Evolutionary conservation across 1,140 invertebrate species (phyloP), one percentile per base, ranked within the genome.

Genomic region (Brachionus asplanchnoidis): DNA sequence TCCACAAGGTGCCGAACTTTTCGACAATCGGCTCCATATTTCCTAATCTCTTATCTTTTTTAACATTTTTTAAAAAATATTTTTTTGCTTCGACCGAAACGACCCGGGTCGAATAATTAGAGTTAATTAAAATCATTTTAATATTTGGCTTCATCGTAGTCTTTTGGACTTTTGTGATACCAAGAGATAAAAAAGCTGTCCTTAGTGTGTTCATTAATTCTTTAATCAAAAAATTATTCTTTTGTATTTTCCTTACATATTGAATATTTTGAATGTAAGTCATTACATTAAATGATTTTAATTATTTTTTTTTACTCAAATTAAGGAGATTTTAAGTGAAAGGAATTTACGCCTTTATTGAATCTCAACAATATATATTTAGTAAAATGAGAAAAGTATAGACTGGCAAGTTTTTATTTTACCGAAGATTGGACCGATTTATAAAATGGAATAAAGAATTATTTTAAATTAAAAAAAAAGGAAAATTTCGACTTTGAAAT

Each of bases 51-150:
- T 50, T 26, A 77, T 46, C 26, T 26, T 77, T 77, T 50, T 77
- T 26, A 77, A 77, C 20, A 50, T 26, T 77, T 20, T 77, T 77
- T 77, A 50, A 23, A 77, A 77, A 50, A 50, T 23, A 8, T 20
- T 26, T 20, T 77, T 77, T 77, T 44, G 32, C 9, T 73, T 42
- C n/a, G 2, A 42, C 36, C 12, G 26, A 32, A 73, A 40, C 36
- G 32, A 73, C 42, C 23, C 40, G 32, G 23, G 32, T 42, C 68
- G 68, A 44, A 20, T 73, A 20, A 42, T 73, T 73, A 23, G 5
- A 42, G 12, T 73, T 44, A 42, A 73, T 73, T 73, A 73, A 73
- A 73, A 73, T 73, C 68, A 73, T 73, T 73, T 20, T 20, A 40
- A 20, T 20, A 11, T 40, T 40, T 42, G 68, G 17, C 42, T 73